phyloP scores from a whole-genome alignment of 1,140 invertebrate species.

The Eciton burchellii region DNA sequence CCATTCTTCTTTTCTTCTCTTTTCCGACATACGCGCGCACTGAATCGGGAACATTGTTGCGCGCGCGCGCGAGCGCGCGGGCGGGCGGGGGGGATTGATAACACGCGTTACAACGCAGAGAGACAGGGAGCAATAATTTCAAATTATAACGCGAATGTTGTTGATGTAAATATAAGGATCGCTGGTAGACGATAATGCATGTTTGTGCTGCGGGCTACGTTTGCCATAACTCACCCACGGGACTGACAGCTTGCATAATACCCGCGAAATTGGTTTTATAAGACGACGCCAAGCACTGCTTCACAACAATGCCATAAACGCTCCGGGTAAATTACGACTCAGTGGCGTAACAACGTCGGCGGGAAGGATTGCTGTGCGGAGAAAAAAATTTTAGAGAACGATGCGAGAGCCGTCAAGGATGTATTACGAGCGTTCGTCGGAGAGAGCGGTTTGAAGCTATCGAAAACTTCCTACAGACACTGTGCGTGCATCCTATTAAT shows the following conservation, averaged over 20 bases:
- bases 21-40: conserved; percentile 5
- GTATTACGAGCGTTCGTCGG: not conserved
- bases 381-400: conserved; percentile 18
- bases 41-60: conserved; percentile 21
- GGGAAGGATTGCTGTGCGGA: conserved; percentile 51
- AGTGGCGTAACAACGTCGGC: conserved; percentile 76
- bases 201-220: conserved; percentile 80
- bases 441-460: conserved; percentile 18
- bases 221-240: conserved; percentile 83
- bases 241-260: conserved; percentile 85
- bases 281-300: conserved; percentile 82
- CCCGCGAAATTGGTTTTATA: conserved; percentile 85
- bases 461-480: too few species aligned
- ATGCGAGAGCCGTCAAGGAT: not conserved
- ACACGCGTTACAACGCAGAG: conserved; percentile 17
- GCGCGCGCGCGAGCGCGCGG: not conserved
- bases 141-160: conserved; percentile 73
- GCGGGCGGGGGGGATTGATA: conserved; percentile 51
- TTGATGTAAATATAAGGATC: conserved; percentile 71
- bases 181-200: conserved; percentile 76
- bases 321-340: conserved; percentile 82
- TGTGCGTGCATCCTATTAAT: too few species aligned
- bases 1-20: too few species aligned
- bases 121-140: conserved; percentile 68
- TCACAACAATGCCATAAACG: conserved; percentile 85